Percentiles rank a stretch among this genome's conserved stretches.
These are phyloP conservation scores for Hylomyscus alleni DNA, from an alignment of 2,797 vertebrate species.

Conservation along the genomic window DNA sequence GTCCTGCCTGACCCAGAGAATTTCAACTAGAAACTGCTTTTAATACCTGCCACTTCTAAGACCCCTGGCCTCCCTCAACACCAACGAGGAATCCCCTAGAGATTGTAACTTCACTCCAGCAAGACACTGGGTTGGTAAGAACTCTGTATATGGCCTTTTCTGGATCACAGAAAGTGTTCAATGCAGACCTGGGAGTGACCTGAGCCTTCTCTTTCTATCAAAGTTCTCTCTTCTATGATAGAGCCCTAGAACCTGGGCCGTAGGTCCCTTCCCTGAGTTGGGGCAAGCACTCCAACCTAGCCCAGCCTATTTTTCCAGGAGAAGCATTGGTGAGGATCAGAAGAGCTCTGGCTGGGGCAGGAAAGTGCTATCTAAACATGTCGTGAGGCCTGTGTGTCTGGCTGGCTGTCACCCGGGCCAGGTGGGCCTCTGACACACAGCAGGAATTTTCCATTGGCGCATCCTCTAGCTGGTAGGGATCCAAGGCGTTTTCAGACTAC, in stretches of 20 bases:
- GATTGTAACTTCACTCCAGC: not conserved
- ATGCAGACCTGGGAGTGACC: not conserved
- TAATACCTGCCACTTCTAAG: not conserved
- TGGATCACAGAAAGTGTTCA: not conserved
- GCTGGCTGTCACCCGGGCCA: conserved; percentile 82
- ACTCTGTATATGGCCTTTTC: not conserved
- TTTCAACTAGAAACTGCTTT: not conserved
- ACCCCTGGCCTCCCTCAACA: not conserved
- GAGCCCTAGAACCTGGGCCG: not conserved
- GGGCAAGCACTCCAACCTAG: not conserved
- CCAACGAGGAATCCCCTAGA: not conserved
- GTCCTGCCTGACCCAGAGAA: not conserved
- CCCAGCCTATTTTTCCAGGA: not conserved
- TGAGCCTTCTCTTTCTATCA: not conserved
- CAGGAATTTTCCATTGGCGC: conserved; percentile 85
- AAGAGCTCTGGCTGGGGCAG: conserved; percentile 67
- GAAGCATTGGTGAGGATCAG: not conserved
- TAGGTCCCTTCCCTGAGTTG: not conserved
- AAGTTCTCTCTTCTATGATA: not conserved
- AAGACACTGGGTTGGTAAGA: not conserved
- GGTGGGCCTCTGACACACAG: conserved; percentile 85
- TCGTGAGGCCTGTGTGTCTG: conserved; percentile 73
- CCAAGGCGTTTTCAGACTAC: conserved; percentile 72
- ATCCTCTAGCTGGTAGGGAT: conserved; percentile 81
- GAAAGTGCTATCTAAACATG: conserved; percentile 80